These are phyloP conservation scores for Norana najaformis DNA, from an alignment of 2,888 invertebrate genomes.

Conservation along the genomic window DNA sequence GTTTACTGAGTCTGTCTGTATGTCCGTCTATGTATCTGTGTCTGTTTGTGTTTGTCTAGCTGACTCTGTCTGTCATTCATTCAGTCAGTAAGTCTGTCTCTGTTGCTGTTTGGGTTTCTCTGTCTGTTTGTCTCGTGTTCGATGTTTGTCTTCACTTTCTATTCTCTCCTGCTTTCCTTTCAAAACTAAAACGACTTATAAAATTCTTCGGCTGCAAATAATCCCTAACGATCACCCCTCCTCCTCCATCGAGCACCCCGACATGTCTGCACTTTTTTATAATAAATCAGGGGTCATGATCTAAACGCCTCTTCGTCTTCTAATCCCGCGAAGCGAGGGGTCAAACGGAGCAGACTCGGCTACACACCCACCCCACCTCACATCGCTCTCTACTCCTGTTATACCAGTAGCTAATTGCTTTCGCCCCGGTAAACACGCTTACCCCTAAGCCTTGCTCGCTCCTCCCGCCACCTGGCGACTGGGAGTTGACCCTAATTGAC, in stretches of 20 bases:
- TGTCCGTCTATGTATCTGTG: too few relatives aligned
- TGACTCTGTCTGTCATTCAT: too few relatives aligned
- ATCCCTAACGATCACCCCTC: too few relatives aligned
- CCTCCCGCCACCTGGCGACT: background rate
- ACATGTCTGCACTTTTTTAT: background rate
- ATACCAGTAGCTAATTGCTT: slow-evolving; percentile 13
- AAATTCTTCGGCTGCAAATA: too few relatives aligned
- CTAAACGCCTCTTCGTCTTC: background rate
- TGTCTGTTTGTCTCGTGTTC: too few relatives aligned
- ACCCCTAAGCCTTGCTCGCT: background rate
- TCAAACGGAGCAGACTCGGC: background rate
- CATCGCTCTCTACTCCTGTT: background rate
- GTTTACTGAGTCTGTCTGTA: too few relatives aligned
- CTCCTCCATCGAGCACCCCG: background rate
- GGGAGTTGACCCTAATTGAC: slow-evolving; percentile 1
- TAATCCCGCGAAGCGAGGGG: background rate
- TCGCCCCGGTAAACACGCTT: slow-evolving; percentile 13
- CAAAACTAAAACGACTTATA: background rate
- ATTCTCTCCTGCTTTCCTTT: too few relatives aligned
- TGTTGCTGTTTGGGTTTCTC: too few relatives aligned
- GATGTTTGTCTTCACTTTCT: too few relatives aligned
- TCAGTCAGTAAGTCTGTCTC: too few relatives aligned
- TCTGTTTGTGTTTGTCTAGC: too few relatives aligned
- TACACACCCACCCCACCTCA: background rate
- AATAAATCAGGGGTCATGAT: background rate